Evolutionary conservation across 1,140 invertebrate genomes (phyloP).

Genomic region (Lysiphlebus fabarum): DNA sequence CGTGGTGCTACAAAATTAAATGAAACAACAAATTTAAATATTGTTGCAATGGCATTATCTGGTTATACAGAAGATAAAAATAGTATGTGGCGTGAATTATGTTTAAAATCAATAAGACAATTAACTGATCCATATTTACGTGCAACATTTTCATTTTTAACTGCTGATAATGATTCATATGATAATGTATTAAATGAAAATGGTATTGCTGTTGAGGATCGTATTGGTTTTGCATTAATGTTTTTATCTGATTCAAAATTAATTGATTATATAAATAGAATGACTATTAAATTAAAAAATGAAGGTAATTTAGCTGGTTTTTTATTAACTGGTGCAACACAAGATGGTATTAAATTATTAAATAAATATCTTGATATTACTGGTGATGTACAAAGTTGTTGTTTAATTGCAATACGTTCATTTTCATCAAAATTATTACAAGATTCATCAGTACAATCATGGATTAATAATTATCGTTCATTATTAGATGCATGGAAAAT

Average conservation of each 20-base stretch:
- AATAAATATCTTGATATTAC: constrained; percentile 86
- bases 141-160: constrained; percentile 89
- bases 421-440: constrained; percentile 65
- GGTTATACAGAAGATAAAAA: constrained; percentile 81
- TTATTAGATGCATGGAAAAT: constrained; percentile 77
- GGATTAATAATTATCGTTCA: constrained; percentile 74
- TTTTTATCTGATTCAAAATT: constrained; percentile 82
- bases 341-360: constrained; percentile 75
- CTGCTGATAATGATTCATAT: constrained; percentile 74
- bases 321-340: constrained; percentile 74
- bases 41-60: constrained; percentile 88
- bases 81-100: constrained; percentile 80
- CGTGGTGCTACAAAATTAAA: constrained; percentile 58
- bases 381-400: constrained; percentile 88
- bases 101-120: constrained; percentile 65
- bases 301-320: constrained; percentile 82
- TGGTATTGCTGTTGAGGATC: constrained; percentile 80
- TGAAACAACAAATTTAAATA: constrained; percentile 51
- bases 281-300: constrained; percentile 68
- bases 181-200: constrained; percentile 78
- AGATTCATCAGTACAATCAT: constrained; percentile 64
- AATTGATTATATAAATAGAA: constrained; percentile 71
- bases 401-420: constrained; percentile 74
- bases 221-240: constrained; percentile 90
- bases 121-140: constrained; percentile 85